These are phyloP conservation scores for Caenorhabditis afra DNA, from an alignment of 2,888 invertebrate genomes.

Conservation along the genomic window DNA sequence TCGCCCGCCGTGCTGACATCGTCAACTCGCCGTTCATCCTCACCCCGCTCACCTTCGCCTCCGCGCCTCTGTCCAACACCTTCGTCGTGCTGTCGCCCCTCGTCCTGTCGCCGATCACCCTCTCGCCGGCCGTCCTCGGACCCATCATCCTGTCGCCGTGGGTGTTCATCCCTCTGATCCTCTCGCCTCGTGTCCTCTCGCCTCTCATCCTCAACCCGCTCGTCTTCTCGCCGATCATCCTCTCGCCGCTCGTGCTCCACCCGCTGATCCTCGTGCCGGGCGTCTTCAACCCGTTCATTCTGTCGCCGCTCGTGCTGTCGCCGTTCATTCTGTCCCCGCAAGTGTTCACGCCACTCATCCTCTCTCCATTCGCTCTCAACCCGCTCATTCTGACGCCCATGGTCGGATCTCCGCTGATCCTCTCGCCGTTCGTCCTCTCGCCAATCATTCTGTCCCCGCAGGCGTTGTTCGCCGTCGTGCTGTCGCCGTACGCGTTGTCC, in stretches of 20 bases:
- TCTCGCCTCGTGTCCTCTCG: conserved; percentile 76
- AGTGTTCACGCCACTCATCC: conserved; percentile 76
- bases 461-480: conserved; percentile 76
- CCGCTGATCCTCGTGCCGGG: conserved; percentile 75
- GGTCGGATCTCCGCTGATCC: conserved; percentile 73
- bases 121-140: conserved; percentile 75
- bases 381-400: conserved; percentile 76
- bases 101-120: conserved; percentile 73
- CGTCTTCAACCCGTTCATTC: conserved; percentile 74
- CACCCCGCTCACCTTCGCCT: conserved; percentile 63
- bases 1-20: conserved; percentile 61
- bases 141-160: conserved; percentile 78
- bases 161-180: conserved; percentile 76
- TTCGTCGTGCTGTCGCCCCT: conserved; percentile 72
- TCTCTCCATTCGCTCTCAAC: conserved; percentile 75
- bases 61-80: conserved; percentile 66
- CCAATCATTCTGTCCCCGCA: conserved; percentile 79
- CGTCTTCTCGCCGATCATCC: conserved; percentile 72
- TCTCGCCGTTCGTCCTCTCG: conserved; percentile 77
- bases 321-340: conserved; percentile 78
- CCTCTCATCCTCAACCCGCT: conserved; percentile 73
- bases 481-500: conserved; percentile 78
- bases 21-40: conserved; percentile 67
- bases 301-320: conserved; percentile 75
- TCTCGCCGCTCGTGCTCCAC: conserved; percentile 76